Evolutionary conservation across 2,797 vertebrate genomes (phyloP).

Genomic region (Poeciliopsis presidionis): DNA sequence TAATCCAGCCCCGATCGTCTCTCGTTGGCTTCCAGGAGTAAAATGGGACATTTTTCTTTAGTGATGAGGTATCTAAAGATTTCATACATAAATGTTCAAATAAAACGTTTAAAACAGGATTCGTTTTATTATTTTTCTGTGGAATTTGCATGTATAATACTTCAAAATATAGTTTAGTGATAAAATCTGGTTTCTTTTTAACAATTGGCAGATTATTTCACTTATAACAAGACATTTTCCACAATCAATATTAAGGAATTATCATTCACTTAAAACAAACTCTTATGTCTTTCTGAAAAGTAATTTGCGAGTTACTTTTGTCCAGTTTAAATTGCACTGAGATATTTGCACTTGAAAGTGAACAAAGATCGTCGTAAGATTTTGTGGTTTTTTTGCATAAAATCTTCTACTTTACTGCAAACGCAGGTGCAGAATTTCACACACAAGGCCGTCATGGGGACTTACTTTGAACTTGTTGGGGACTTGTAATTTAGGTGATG

Average conservation of each 20-base stretch:
- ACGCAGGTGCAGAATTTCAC: neutral
- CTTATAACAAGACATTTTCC: no score
- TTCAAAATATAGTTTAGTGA: no score
- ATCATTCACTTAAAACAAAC: no score
- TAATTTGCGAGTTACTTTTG: no score
- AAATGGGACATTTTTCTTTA: neutral
- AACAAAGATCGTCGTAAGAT: no score
- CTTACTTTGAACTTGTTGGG: slow-evolving; percentile 96
- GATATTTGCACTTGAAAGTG: no score
- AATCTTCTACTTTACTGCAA: neutral
- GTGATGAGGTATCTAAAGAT: neutral
- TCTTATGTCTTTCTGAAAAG: no score
- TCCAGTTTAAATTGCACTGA: no score
- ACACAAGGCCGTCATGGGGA: neutral
- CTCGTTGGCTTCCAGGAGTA: slow-evolving; percentile 87
- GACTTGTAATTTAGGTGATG: slow-evolving; percentile 95
- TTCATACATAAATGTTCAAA: neutral
- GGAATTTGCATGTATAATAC: neutral
- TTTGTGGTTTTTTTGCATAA: neutral
- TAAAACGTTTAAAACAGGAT: neutral
- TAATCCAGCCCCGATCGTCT: slow-evolving; percentile 96
- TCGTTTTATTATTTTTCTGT: neutral
- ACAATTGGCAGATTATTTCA: no score
- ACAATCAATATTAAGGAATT: no score
- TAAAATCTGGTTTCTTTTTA: no score